These are phyloP conservation scores for Elegia similella DNA, from an alignment of 2,888 invertebrate genomes.

Conservation along the genomic window DNA sequence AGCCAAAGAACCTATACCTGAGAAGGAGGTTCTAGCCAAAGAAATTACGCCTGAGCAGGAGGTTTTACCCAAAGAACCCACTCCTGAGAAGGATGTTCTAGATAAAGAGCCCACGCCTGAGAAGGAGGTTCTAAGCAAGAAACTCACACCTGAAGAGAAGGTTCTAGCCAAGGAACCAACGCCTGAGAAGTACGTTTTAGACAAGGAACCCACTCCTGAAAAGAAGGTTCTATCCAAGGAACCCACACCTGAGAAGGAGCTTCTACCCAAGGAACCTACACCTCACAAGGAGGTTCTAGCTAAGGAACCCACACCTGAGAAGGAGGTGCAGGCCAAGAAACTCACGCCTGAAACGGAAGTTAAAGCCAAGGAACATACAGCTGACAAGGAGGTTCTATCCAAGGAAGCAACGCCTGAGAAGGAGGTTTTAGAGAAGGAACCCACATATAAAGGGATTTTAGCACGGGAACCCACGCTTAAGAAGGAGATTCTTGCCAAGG, in stretches of 20 bases:
- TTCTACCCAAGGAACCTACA: conserved; percentile 4
- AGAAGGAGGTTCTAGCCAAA: conserved; percentile 14
- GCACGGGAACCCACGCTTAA: not conserved
- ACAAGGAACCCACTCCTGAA: conserved; percentile 14
- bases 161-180: conserved; percentile 8
- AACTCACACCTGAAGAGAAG: not conserved
- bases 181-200: not conserved
- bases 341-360: conserved; percentile 5
- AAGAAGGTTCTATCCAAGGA: conserved; percentile 3
- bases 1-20: conserved; percentile 21
- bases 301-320: conserved; percentile 13
- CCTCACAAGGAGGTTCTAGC: conserved; percentile 2
- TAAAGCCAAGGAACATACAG: not conserved
- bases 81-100: conserved; percentile 11
- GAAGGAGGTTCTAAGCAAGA: conserved; percentile 12
- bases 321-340: conserved; percentile 17
- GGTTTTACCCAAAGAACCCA: conserved; percentile 6
- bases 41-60: conserved; percentile 1
- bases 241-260: conserved; percentile 5
- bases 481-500: not conserved
- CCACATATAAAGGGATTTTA: not conserved
- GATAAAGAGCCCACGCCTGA: conserved; percentile 21
- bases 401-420: conserved; percentile 15
- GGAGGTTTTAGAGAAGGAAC: not conserved
- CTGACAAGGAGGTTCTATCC: not conserved